Evolutionary conservation across 1,140 invertebrate species (phyloP).

Genomic region (Neuroterus valhalla): DNA sequence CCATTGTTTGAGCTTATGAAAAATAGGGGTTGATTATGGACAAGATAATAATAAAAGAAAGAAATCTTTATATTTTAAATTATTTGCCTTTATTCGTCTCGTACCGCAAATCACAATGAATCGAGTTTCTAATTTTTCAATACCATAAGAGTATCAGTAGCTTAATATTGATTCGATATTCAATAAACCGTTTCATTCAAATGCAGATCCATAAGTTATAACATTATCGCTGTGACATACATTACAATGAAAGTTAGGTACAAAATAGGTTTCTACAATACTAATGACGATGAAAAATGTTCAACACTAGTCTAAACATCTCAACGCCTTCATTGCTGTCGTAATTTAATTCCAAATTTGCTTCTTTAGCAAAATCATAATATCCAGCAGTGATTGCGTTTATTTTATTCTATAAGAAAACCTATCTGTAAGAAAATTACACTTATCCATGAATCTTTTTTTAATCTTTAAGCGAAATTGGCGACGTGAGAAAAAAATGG

Average conservation of each 20-base stretch:
- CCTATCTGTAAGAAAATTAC: neutral
- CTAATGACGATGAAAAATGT: neutral
- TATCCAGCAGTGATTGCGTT: neutral
- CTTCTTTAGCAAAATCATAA: neutral
- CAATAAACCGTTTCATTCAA: neutral
- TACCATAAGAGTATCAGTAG: conserved; percentile 4
- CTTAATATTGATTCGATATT: neutral
- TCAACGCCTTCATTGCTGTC: neutral
- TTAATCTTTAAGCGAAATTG: neutral
- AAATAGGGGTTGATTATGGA: no score
- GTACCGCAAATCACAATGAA: conserved; percentile 18
- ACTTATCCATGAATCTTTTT: neutral
- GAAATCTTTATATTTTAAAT: neutral
- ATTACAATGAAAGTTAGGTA: neutral
- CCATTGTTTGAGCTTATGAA: no score
- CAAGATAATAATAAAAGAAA: neutral
- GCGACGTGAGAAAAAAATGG: conserved; percentile 6
- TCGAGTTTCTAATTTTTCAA: conserved; percentile 2
- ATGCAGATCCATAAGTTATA: neutral
- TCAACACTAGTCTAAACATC: neutral
- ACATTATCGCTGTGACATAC: conserved; percentile 15
- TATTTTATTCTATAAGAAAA: neutral
- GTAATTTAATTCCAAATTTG: neutral
- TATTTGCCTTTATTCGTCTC: neutral
- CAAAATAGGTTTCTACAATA: no score